Base-by-base conservation (phyloP, 1,140 invertebrate genomes). In the Stegodyphus mimosarum region DNA sequence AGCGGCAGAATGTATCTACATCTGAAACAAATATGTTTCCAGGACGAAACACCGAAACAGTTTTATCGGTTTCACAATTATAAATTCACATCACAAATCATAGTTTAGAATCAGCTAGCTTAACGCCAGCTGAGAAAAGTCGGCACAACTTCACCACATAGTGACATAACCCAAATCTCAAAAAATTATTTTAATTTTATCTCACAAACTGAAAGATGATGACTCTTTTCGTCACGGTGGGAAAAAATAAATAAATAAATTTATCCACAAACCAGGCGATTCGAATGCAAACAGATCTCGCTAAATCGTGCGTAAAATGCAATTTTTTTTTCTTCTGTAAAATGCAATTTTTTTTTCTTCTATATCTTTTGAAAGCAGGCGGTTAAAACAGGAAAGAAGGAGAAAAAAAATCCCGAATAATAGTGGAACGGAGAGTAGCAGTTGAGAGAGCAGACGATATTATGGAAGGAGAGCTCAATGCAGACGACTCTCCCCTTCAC, bases 401-500 rank as follows among this genome's bases (percentile, higher is more conserved):
- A 17, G 7, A 67, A 67, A 7, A 67, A 67, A n/a, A 9, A 17
- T 13, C 18, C 53, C 48, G 48, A 48, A 64, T 51, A 73, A 73
- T 33, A 48, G 50, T 55, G 52, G 15, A 67, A 67, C 74, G 74
- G 15, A 15, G 51, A 18, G 17, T 60, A 33, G 60, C 74, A 33
- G 33, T 33, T 33, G 1, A 6, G 60, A 66, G 50, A 79, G 64
- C 66, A 79, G 77, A 79, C 76, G 64, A 78, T 78, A 53, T 66
- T 49, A 48, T 66, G 49, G 51, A 18, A 79, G 6, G 13, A 72
- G 49, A 69, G 7, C 11, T n/a, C 51, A 50, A 17, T 79, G 6
- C 50, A 66, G 33, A 18, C 11, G 48, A 63, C 50, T 33, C 18
- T 17, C 77, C 77, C 52, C 74, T 48, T 13, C n/a, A 50, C n/a